These are phyloP conservation scores for Montipora foliosa DNA, from an alignment of 64 coral and sea anemone genomes.

Conservation along the genomic window DNA sequence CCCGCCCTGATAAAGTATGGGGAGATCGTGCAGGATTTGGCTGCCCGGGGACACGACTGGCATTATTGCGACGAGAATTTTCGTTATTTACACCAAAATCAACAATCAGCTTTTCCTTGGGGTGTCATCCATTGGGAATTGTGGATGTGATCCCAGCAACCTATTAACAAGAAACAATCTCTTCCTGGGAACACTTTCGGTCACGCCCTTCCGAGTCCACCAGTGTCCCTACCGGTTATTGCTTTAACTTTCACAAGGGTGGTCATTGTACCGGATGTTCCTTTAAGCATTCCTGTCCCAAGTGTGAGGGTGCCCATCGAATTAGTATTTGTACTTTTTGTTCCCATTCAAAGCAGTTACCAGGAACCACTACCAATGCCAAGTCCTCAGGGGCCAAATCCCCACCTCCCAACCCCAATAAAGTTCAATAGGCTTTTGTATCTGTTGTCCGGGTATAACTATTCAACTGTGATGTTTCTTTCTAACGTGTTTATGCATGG, in stretches of 20 bases:
- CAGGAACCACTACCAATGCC: background rate
- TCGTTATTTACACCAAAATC: constrained; percentile 29
- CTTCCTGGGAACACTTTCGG: background rate
- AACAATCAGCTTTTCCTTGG: constrained; percentile 5
- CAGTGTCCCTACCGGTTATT: background rate
- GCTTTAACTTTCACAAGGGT: constrained; percentile 47
- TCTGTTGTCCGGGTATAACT: constrained; percentile 26
- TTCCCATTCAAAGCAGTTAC: background rate
- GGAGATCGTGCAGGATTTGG: constrained; percentile 30
- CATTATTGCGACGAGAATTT: constrained; percentile 62
- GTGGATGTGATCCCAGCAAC: constrained; percentile 24
- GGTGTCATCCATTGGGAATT: constrained; percentile 36
- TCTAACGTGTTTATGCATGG: background rate
- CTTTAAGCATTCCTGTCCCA: constrained; percentile 45
- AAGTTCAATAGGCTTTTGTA: background rate
- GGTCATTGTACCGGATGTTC: constrained; percentile 3
- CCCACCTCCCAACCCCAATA: constrained; percentile 34
- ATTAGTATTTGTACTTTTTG: background rate
- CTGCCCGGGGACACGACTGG: constrained; percentile 59
- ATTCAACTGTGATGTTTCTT: background rate
- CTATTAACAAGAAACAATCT: background rate
- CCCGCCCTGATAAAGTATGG: constrained; percentile 53
- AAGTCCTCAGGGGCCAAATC: constrained; percentile 7
- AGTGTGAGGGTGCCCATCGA: background rate
- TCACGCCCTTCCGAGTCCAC: background rate